Evolutionary conservation across 2,113 vertebrate genomes (phyloP).

Genomic region (Mobula hypostoma): DNA sequence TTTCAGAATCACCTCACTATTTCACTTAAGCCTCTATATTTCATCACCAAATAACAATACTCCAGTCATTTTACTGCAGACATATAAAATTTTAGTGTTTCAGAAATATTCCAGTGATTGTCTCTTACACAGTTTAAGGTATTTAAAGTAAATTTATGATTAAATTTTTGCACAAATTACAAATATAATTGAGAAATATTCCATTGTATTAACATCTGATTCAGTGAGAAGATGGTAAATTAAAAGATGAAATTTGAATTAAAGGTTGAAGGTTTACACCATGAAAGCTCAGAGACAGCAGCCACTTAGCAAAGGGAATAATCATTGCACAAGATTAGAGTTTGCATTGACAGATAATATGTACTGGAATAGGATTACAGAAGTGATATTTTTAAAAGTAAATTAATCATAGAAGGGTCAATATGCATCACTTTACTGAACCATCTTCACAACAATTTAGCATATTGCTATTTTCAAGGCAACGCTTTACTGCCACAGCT

Average conservation of each 20-base stretch:
- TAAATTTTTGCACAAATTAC: background rate
- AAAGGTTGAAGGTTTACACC: background rate
- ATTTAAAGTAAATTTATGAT: background rate
- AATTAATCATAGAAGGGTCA: constrained; percentile 22
- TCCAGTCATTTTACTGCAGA: constrained; percentile 7
- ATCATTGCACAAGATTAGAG: constrained; percentile 43
- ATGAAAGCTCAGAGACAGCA: background rate
- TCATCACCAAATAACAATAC: background rate
- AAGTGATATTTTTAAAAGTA: constrained; percentile 30
- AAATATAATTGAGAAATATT: background rate
- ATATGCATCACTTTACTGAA: constrained; percentile 43
- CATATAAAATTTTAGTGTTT: background rate
- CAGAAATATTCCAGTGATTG: background rate
- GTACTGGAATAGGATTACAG: constrained; percentile 56
- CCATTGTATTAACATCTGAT: background rate
- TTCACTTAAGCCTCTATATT: background rate
- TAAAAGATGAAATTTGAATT: background rate
- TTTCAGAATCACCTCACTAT: background rate
- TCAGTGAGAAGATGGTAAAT: background rate
- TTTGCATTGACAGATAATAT: constrained; percentile 49
- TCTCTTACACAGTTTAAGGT: background rate
- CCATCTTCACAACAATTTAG: constrained; percentile 41
- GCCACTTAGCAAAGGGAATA: background rate
- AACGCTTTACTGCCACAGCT: constrained; percentile 44
- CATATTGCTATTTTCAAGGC: constrained; percentile 44